Percentiles rank a stretch among this genome's conserved stretches.
Conservation (phyloP, 2,113 vertebrate genomes). For the Halichoeres trimaculatus region DNA sequence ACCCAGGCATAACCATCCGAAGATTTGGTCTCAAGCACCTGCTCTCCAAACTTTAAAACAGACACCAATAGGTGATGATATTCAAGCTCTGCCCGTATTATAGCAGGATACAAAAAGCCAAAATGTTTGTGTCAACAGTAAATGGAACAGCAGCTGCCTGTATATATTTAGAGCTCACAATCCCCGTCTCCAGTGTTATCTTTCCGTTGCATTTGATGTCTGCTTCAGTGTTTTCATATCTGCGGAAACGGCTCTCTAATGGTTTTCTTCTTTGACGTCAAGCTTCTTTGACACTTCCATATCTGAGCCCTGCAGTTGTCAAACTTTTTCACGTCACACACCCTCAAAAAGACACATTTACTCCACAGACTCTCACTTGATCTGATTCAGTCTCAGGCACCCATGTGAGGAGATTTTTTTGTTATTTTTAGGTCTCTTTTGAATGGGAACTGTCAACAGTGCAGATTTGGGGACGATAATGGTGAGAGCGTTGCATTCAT, state of each 20-base stretch:
- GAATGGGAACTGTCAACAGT: conserved; percentile 25
- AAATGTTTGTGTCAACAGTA: conserved; percentile 11
- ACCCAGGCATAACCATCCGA: background rate
- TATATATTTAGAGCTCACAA: conserved; percentile 3
- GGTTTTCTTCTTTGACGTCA: conserved; percentile 26
- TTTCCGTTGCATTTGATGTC: conserved; percentile 11
- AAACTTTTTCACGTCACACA: conserved; percentile 35
- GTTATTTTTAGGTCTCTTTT: conserved; percentile 35
- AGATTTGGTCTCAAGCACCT: background rate
- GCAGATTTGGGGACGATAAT: conserved; percentile 32
- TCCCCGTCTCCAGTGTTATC: background rate
- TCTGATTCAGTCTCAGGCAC: conserved; percentile 36
- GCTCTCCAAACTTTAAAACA: background rate
- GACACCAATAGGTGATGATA: background rate
- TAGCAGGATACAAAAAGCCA: background rate
- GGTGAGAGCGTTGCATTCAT: conserved; percentile 1
- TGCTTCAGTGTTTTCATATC: conserved; percentile 3
- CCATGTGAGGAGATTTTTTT: conserved; percentile 14
- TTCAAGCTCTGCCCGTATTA: background rate
- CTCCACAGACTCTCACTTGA: conserved; percentile 31
- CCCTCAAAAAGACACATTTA: conserved; percentile 29
- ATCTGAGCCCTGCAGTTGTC: conserved; percentile 44
- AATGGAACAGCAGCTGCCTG: conserved; percentile 13
- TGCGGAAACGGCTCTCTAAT: conserved; percentile 12
- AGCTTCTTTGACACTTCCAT: conserved; percentile 47